Conservation (phyloP, 2,797 vertebrate genomes). For the Hafferia zeledoni region DNA sequence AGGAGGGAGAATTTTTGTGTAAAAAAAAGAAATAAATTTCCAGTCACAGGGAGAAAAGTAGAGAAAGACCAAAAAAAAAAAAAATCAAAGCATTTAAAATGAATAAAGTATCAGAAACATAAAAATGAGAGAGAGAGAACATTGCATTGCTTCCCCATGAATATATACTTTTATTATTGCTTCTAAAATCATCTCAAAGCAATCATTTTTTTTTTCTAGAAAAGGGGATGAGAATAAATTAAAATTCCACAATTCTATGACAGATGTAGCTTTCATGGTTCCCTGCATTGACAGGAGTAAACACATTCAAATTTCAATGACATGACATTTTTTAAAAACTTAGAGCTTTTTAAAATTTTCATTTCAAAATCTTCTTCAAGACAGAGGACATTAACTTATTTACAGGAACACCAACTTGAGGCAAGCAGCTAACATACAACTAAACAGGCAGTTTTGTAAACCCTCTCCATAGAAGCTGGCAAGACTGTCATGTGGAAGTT, state of each 20-base stretch:
- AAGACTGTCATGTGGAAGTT: background rate
- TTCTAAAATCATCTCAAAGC: background rate
- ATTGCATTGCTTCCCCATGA: background rate
- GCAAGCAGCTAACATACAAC: background rate
- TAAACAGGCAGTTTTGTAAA: background rate
- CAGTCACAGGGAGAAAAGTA: background rate
- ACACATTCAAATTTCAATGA: background rate
- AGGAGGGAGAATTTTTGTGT: background rate
- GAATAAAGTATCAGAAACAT: background rate
- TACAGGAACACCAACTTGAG: background rate
- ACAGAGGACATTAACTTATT: background rate
- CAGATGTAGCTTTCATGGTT: background rate
- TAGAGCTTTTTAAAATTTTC: background rate
- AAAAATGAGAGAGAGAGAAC: background rate
- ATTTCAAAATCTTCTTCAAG: background rate
- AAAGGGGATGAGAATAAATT: background rate
- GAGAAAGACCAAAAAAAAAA: background rate
- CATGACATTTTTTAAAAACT: background rate
- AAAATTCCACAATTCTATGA: background rate
- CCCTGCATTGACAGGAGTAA: background rate
- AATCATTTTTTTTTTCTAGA: background rate
- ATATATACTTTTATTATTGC: background rate
- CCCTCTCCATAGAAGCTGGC: background rate
- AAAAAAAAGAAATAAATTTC: background rate
- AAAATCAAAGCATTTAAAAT: background rate